These are phyloP conservation scores for Pseudachorutes palmiensis DNA, from an alignment of 1,140 invertebrate genomes.

Conservation along the genomic window DNA sequence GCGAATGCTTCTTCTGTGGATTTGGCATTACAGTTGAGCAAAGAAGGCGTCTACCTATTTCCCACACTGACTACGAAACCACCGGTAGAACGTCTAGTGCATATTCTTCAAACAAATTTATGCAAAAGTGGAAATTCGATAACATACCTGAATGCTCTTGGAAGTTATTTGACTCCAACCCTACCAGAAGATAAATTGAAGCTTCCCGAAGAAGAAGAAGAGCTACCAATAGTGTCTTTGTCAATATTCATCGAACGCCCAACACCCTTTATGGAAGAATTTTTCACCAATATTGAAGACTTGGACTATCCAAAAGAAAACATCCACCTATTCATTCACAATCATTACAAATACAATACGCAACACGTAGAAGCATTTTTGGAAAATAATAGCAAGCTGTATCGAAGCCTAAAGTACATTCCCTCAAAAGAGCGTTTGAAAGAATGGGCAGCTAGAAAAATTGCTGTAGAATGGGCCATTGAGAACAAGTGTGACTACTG, in stretches of 20 bases:
- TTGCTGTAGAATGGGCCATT: conserved; percentile 71
- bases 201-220: background rate
- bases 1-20: background rate
- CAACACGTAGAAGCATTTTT: too few species aligned
- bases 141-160: background rate
- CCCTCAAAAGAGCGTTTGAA: conserved; percentile 56
- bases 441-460: conserved; percentile 66
- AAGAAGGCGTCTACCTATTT: conserved; percentile 1
- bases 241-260: conserved; percentile 73
- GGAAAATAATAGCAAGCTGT: background rate
- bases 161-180: conserved; percentile 8
- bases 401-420: conserved; percentile 50
- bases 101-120: conserved; percentile 1
- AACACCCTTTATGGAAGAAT: conserved; percentile 89
- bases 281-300: conserved; percentile 59
- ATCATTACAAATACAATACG: conserved; percentile 41
- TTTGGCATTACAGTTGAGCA: background rate
- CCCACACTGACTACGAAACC: background rate
- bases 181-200: conserved; percentile 4
- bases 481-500: conserved; percentile 69
- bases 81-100: background rate
- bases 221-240: conserved; percentile 60
- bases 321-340: conserved; percentile 77
- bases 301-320: conserved; percentile 80
- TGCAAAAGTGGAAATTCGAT: background rate